These are phyloP conservation scores for Lota lota DNA, from an alignment of 2,113 vertebrate genomes.

Conservation along the genomic window DNA sequence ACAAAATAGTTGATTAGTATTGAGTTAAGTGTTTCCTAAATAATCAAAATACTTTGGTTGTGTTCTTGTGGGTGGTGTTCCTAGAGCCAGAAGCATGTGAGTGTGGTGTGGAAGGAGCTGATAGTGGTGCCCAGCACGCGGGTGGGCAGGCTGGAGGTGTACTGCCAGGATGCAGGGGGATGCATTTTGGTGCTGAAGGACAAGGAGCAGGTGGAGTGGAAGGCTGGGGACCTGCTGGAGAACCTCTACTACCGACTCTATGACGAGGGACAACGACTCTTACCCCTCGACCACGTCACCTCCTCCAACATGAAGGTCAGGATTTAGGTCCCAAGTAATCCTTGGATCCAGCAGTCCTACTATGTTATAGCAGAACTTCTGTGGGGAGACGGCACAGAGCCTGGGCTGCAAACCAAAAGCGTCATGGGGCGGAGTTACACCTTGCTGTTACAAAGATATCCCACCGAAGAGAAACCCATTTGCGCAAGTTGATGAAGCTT, in stretches of 20 bases:
- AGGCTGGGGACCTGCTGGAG: constrained; percentile 79
- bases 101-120: constrained; percentile 74
- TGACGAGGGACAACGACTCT: constrained; percentile 82
- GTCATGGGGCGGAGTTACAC: no score
- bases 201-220: constrained; percentile 83
- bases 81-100: constrained; percentile 77
- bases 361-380: no score
- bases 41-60: background rate
- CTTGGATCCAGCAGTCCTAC: no score
- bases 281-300: constrained; percentile 72
- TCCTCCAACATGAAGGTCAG: constrained; percentile 84
- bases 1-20: background rate
- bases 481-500: no score
- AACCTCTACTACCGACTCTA: constrained; percentile 85
- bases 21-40: background rate
- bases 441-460: no score
- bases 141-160: constrained; percentile 77
- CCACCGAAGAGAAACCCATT: no score
- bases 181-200: constrained; percentile 80
- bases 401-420: no score
- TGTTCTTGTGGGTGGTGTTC: background rate
- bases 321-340: background rate
- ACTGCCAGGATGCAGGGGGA: constrained; percentile 65
- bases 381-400: no score
- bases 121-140: constrained; percentile 82